Evolutionary conservation across 2,888 invertebrate genomes (phyloP).

Genomic region (Caenorhabditis sp.): DNA sequence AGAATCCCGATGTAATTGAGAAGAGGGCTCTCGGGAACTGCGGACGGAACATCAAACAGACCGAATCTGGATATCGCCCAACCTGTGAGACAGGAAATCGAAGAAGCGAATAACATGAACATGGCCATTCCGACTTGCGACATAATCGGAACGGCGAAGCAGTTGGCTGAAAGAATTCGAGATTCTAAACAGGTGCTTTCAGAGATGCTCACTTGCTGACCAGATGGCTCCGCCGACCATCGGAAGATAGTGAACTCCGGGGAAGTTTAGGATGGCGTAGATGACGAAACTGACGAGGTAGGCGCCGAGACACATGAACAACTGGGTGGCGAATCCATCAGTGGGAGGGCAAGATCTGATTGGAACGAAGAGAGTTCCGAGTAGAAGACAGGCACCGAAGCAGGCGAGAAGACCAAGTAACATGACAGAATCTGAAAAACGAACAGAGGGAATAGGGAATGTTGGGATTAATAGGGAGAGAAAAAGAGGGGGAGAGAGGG

Average conservation of each 20-base stretch:
- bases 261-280: constrained; percentile 32
- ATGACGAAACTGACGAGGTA: constrained; percentile 24
- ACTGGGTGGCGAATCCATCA: constrained; percentile 39
- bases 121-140: constrained; percentile 42
- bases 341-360: constrained; percentile 38
- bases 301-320: constrained; percentile 36
- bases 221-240: constrained; percentile 48
- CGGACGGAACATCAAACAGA: constrained; percentile 34
- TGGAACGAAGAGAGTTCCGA: constrained; percentile 47
- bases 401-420: constrained; percentile 38
- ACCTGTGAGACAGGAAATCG: constrained; percentile 40
- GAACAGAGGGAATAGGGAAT: too few species aligned
- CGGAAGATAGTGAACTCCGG: constrained; percentile 25
- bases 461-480: too few species aligned
- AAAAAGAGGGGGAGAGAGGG: not conserved
- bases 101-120: constrained; percentile 43
- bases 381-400: constrained; percentile 31
- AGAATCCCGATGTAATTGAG: constrained; percentile 38
- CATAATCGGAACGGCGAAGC: constrained; percentile 42
- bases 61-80: constrained; percentile 53
- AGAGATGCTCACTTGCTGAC: constrained; percentile 32
- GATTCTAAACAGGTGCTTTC: too few species aligned
- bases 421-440: constrained; percentile 16
- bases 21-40: constrained; percentile 21
- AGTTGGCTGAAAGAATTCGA: constrained; percentile 38